phyloP scores from a whole-genome alignment of 2,888 invertebrate species.

The Xestobium rufovillosum region DNA sequence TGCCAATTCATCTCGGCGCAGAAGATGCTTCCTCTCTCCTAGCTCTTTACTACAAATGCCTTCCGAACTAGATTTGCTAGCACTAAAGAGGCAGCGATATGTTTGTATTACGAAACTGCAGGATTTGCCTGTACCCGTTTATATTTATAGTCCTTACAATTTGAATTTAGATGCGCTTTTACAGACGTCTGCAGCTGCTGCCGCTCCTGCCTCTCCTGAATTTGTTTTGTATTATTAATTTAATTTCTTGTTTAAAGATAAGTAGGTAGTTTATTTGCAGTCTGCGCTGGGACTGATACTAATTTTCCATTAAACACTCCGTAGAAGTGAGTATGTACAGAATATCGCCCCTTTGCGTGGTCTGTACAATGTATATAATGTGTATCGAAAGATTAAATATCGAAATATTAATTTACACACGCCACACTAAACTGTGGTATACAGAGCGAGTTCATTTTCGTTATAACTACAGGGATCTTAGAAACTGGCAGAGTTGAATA shows the following conservation, averaged over 20 bases:
- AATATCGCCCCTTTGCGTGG: no score
- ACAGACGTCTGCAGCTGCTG: neutral
- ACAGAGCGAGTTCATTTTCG: no score
- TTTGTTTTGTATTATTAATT: neutral
- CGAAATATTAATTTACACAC: no score
- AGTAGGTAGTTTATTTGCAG: no score
- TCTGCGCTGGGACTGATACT: no score
- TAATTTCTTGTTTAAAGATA: conserved; percentile 2
- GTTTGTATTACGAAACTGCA: conserved; percentile 38
- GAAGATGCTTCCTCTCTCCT: conserved; percentile 41
- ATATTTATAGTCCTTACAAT: conserved; percentile 1
- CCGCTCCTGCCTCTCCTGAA: neutral
- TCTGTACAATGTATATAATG: no score
- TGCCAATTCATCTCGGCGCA: conserved; percentile 41
- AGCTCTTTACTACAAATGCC: conserved; percentile 41
- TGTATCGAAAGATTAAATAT: no score
- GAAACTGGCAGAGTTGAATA: no score
- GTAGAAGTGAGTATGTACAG: no score
- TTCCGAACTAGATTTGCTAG: conserved; percentile 42
- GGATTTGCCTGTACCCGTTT: conserved; percentile 28
- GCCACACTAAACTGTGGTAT: no score
- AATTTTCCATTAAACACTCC: no score
- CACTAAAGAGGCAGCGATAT: conserved; percentile 39
- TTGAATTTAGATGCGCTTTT: conserved; percentile 2
- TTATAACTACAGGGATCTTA: no score